Percentiles rank a stretch among this genome's conserved stretches.
phyloP scores from a whole-genome alignment of 1,140 invertebrate species.

The Varroa destructor region DNA sequence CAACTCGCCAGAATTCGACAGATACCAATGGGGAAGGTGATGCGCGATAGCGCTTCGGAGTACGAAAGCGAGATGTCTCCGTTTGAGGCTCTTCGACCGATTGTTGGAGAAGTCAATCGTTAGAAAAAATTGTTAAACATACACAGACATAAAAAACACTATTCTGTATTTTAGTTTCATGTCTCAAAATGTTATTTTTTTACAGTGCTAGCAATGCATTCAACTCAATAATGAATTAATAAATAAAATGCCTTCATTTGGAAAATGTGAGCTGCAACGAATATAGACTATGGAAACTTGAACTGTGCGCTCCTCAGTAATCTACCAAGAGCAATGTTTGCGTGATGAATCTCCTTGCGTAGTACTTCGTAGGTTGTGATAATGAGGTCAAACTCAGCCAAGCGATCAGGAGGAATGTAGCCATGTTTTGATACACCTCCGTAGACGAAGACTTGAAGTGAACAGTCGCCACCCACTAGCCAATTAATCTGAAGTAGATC shows the following conservation, averaged over 20 bases:
- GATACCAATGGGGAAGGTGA: constrained; percentile 50
- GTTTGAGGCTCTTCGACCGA: constrained; percentile 32
- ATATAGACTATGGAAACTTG: too few relatives aligned
- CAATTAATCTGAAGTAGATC: constrained; percentile 34
- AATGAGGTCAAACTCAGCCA: constrained; percentile 57
- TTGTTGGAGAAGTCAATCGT: too few relatives aligned
- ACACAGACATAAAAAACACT: too few relatives aligned
- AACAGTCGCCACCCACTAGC: constrained; percentile 46
- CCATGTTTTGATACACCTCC: constrained; percentile 42
- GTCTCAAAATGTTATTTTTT: too few relatives aligned
- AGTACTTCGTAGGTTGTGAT: constrained; percentile 57
- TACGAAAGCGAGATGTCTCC: constrained; percentile 42
- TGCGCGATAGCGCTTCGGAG: constrained; percentile 49
- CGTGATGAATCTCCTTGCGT: constrained; percentile 50
- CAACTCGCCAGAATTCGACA: constrained; percentile 62
- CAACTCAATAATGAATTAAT: too few relatives aligned
- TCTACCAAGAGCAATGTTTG: constrained; percentile 41
- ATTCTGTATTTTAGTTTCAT: too few relatives aligned
- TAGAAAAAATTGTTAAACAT: too few relatives aligned
- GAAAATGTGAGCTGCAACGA: too few relatives aligned
- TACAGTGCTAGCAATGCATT: too few relatives aligned
- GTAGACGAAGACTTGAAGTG: constrained; percentile 49
- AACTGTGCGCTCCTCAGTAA: neutral
- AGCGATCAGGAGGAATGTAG: constrained; percentile 52
- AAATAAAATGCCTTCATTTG: too few relatives aligned